Evolutionary conservation across 2,113 vertebrate genomes (phyloP), one percentile per base, ranked within the genome.

Genomic region (Amia ocellicauda): DNA sequence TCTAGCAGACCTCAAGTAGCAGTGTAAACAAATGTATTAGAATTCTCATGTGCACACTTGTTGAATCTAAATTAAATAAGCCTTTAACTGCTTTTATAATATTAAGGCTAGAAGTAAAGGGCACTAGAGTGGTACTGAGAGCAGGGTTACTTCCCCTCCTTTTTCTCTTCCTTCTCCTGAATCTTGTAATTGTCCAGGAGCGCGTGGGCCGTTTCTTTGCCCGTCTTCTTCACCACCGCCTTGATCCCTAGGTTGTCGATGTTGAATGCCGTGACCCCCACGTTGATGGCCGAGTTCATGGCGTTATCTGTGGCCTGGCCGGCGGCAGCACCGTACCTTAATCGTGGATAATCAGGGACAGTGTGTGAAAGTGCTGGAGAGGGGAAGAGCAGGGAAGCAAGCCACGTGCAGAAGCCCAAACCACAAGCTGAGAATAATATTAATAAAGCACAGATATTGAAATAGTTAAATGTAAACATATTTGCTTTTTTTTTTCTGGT

Each of bases 221-320:
- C 95, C 7, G 97, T 98, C 80, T 71, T 93, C 78, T 97, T 97
- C 74, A 94, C 95, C 62, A 96, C 83, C 14, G 95, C 93, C 83
- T 98, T 98, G 83, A 99, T 83, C 50, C 97, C 97, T 50, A 98
- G 85, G 84, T 94, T 89, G 71, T 99, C 91, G 22, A 99, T 93
- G 72, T 98, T 99, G 85, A 95, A 93, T 29, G 95, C 95, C 24
- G 96, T 87, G 70, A 95, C 43, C 2, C 97, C 96, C 45, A 98
- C 83, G 49, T 97, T 99, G 77, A 99, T 91, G 66, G 95, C 97
- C 53, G 97, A 98, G 77, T 93, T 93, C 76, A 99, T 71, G 0
- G 94, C 97, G 0, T 92, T 66, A 59, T 99, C 92, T 1, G 97
- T 97, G 67, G 95, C 97, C 49, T 90, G 86, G 56, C 95, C 97